Evolutionary conservation across 2,888 invertebrate species (phyloP), one percentile per base, ranked within the genome.

Genomic region (Lycocerus yunnanus): DNA sequence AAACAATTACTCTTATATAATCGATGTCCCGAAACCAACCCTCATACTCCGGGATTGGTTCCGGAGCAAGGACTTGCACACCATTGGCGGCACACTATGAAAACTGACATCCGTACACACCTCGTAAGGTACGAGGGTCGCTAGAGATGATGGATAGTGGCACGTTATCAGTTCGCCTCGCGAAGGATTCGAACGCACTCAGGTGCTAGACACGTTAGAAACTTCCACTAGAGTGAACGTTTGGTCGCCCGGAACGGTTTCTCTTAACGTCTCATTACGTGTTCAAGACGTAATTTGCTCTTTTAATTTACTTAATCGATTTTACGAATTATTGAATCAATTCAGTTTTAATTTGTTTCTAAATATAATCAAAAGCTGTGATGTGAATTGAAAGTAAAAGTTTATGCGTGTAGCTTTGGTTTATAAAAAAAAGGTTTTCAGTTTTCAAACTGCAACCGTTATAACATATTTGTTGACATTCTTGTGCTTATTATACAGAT

Each of bases 31-130:
- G 68, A 69, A 72, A 69, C 74, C 79, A 78, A 79, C 80, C 81
- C 78, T 77, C 79, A 68, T 70, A 58, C 20, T 58, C 6, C 68
- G 13, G 70, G 77, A 83, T 82, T 82, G 82, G 82, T 77, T 73
- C 74, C 73, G 75, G 76, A 58, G 76, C 61, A 43, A 67, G 68
- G 63, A 72, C 73, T 73, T 58, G 75, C 61, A 72, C 71, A 68
- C 73, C 58, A 75, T 75, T 77, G 77, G 75, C 69, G 61, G 75
- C 61, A 65, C 15, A 15, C 60, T 71, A 67, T 69, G 72, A 72
- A 77, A 76, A 73, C 77, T 84, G 85, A 84, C 85, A 82, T 83
- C 82, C 81, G 85, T 83, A 83, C 84, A 85, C 86, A 86, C 86
- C 86, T 86, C 83, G 83, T 81, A 84, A 86, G 85, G 86, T 85